These are phyloP conservation scores for Lomographa bimaculata DNA, from an alignment of 2,888 invertebrate genomes.

Conservation along the genomic window DNA sequence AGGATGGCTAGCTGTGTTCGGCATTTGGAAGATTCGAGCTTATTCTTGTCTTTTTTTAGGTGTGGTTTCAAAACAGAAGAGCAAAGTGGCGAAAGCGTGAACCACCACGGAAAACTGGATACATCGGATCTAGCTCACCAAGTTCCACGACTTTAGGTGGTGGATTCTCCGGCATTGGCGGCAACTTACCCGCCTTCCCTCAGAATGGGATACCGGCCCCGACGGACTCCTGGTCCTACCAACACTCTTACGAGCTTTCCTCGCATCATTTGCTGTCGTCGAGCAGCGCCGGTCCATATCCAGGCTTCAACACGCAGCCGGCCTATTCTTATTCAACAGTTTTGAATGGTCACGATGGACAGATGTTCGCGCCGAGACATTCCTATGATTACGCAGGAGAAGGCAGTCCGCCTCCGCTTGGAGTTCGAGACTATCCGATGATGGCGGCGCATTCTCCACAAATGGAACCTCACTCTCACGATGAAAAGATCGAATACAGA, in stretches of 20 bases:
- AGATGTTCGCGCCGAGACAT: conserved; percentile 87
- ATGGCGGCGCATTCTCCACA: conserved; percentile 85
- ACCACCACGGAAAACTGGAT: conserved; percentile 94
- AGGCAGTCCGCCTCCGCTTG: conserved; percentile 86
- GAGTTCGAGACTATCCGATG: conserved; percentile 86
- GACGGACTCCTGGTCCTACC: conserved; percentile 92
- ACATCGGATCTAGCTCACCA: conserved; percentile 88
- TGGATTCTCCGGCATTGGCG: conserved; percentile 79
- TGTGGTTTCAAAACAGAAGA: conserved; percentile 95
- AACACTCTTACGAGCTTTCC: conserved; percentile 90
- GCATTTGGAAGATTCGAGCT: not conserved
- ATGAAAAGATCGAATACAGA: conserved; percentile 75
- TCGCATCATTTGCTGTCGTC: conserved; percentile 90
- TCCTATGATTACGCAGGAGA: conserved; percentile 83
- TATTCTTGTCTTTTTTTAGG: conserved; percentile 53
- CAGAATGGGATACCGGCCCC: conserved; percentile 86
- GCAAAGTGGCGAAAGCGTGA: conserved; percentile 98
- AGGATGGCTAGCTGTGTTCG: not conserved
- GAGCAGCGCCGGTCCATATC: conserved; percentile 84
- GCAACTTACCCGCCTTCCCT: conserved; percentile 79
- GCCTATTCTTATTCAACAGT: conserved; percentile 87
- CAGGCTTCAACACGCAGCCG: conserved; percentile 85
- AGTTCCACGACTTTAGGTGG: conserved; percentile 87
- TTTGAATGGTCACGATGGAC: conserved; percentile 88
- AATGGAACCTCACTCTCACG: conserved; percentile 80